phyloP scores from a whole-genome alignment of 2,888 invertebrate species.

The Didymodactylos carnosus region DNA sequence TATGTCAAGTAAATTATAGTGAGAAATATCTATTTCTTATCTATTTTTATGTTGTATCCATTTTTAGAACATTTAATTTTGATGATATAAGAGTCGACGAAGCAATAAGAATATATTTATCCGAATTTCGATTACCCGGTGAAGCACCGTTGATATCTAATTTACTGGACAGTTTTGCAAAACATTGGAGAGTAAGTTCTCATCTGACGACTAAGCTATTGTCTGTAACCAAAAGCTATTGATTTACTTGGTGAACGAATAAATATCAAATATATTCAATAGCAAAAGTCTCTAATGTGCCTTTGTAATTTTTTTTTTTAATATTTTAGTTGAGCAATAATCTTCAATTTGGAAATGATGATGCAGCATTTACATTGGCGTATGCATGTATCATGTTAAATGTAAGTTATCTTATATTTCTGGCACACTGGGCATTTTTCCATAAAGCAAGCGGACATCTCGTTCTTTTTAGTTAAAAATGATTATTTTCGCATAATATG shows the following conservation, averaged over 20 bases:
- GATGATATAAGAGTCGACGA: slow-evolving; percentile 71
- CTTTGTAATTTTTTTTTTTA: no score
- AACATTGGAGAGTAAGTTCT: slow-evolving; percentile 49
- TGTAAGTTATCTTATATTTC: slow-evolving; percentile 43
- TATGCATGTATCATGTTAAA: slow-evolving; percentile 99
- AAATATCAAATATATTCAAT: no score
- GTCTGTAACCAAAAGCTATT: no score
- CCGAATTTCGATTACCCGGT: slow-evolving; percentile 87
- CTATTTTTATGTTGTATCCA: background rate
- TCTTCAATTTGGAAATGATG: slow-evolving; percentile 78
- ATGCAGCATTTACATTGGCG: slow-evolving; percentile 86
- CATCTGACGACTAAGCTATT: background rate
- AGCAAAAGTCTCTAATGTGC: no score
- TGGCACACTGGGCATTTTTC: no score
- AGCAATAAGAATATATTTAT: slow-evolving; percentile 72
- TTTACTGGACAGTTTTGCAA: slow-evolving; percentile 83
- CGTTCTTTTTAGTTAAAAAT: no score
- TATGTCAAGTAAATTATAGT: slow-evolving; percentile 35
- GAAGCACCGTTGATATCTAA: slow-evolving; percentile 88
- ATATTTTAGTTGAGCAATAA: background rate
- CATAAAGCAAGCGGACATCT: no score
- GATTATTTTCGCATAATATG: no score
- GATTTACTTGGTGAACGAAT: no score
- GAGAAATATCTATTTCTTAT: background rate
- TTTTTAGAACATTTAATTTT: slow-evolving; percentile 58